Evolutionary conservation across 1,140 invertebrate species (phyloP).

Genomic region (Ceratoteleas bidentatus): DNA sequence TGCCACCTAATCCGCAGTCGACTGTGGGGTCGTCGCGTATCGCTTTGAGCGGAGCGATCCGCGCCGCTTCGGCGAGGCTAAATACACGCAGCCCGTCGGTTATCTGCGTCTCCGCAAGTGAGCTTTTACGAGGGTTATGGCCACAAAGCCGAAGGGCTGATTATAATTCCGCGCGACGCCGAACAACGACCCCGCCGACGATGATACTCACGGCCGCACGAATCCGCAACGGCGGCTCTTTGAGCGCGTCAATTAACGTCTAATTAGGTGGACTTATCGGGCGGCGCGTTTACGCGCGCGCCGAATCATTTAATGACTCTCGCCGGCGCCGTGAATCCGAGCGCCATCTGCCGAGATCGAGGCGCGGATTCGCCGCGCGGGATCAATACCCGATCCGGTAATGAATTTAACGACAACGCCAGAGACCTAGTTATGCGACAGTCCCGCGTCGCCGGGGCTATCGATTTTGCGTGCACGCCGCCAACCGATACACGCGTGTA

Average conservation of each 20-base stretch:
- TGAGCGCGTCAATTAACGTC: slow-evolving; percentile 46
- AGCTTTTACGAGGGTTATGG: slow-evolving; percentile 53
- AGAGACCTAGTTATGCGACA: slow-evolving; percentile 59
- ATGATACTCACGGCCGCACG: slow-evolving; percentile 57
- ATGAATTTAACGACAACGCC: slow-evolving; percentile 50
- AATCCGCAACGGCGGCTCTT: slow-evolving; percentile 31
- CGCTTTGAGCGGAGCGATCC: slow-evolving; percentile 63
- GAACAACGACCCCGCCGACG: slow-evolving; percentile 45
- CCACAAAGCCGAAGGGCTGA: slow-evolving; percentile 61
- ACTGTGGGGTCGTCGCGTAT: slow-evolving; percentile 50
- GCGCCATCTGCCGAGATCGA: slow-evolving; percentile 6
- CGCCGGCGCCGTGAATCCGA: neutral
- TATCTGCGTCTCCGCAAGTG: slow-evolving; percentile 44
- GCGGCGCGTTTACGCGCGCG: slow-evolving; percentile 6
- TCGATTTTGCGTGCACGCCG: slow-evolving; percentile 70
- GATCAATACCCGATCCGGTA: slow-evolving; percentile 35
- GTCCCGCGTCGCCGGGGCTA: slow-evolving; percentile 66
- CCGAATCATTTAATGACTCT: slow-evolving; percentile 27
- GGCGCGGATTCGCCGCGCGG: neutral
- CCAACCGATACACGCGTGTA: slow-evolving; percentile 61
- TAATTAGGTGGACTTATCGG: slow-evolving; percentile 51
- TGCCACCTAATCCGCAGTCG: slow-evolving; percentile 62
- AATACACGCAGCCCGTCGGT: slow-evolving; percentile 48
- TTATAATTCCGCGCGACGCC: slow-evolving; percentile 51
- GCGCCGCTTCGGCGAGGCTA: slow-evolving; percentile 45